Percentiles rank a stretch among this genome's conserved stretches.
These are phyloP conservation scores for Drosophila lutescens DNA, from an alignment of 2,888 invertebrate genomes.

Conservation along the genomic window DNA sequence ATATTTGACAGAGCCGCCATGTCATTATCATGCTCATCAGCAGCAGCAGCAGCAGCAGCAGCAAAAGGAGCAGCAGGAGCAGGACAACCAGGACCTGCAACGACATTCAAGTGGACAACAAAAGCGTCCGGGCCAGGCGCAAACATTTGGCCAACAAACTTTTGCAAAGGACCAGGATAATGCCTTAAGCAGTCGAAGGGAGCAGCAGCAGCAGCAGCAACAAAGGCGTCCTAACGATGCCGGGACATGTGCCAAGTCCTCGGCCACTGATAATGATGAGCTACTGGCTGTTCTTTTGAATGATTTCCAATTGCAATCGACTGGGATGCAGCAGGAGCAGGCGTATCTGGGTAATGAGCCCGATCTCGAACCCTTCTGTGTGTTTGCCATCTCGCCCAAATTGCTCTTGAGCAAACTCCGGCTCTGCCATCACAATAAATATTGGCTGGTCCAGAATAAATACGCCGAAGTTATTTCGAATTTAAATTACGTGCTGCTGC, in stretches of 20 bases:
- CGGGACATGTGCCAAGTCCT: constrained; percentile 63
- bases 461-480: constrained; percentile 84
- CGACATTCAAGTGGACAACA: constrained; percentile 73
- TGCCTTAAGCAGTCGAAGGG: constrained; percentile 73
- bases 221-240: constrained; percentile 74
- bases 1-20: constrained; percentile 82
- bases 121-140: constrained; percentile 63
- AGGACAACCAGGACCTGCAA: constrained; percentile 53
- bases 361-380: constrained; percentile 48
- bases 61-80: constrained; percentile 44
- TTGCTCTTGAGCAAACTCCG: constrained; percentile 84
- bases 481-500: constrained; percentile 83
- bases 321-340: constrained; percentile 58
- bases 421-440: constrained; percentile 84
- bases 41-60: constrained; percentile 55
- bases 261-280: constrained; percentile 83
- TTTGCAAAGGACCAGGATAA: constrained; percentile 74
- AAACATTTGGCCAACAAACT: constrained; percentile 77
- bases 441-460: constrained; percentile 85
- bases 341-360: constrained; percentile 69
- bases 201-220: constrained; percentile 53
- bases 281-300: constrained; percentile 83
- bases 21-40: constrained; percentile 76
- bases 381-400: constrained; percentile 83
- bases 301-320: constrained; percentile 83